Conservation (phyloP, 2,113 vertebrate species). For the Psilopsiagon aurifrons region DNA sequence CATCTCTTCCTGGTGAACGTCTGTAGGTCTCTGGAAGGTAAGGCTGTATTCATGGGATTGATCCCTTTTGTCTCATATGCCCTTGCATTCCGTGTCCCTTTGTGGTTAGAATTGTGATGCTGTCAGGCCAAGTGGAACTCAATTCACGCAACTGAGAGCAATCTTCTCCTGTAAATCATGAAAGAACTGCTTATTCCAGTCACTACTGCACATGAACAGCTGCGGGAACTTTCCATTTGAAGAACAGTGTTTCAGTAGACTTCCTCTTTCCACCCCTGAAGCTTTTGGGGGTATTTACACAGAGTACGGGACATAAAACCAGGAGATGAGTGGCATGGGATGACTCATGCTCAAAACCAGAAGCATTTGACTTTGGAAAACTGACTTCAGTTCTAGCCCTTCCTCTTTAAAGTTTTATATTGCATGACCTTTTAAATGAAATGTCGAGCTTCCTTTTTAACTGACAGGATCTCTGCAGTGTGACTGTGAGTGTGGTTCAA, state of each 20-base stretch:
- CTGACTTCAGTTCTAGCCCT: neutral
- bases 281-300: neutral
- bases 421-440: slow-evolving; percentile 33
- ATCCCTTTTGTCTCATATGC: neutral
- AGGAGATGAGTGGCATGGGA: neutral
- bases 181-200: neutral
- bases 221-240: neutral
- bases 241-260: neutral
- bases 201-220: neutral
- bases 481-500: neutral
- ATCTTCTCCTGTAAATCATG: neutral
- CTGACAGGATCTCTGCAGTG: neutral
- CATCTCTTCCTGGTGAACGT: neutral
- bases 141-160: neutral
- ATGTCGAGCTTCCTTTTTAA: slow-evolving; percentile 45
- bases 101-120: neutral
- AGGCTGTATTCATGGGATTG: neutral
- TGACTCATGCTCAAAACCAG: slow-evolving; percentile 51
- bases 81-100: neutral
- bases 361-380: slow-evolving; percentile 40
- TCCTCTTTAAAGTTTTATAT: slow-evolving; percentile 31
- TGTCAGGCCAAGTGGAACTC: neutral
- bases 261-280: slow-evolving; percentile 22
- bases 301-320: neutral
- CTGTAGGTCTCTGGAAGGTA: neutral